phyloP scores from a whole-genome alignment of 2,888 invertebrate species.

The Odontocerum albicorne region DNA sequence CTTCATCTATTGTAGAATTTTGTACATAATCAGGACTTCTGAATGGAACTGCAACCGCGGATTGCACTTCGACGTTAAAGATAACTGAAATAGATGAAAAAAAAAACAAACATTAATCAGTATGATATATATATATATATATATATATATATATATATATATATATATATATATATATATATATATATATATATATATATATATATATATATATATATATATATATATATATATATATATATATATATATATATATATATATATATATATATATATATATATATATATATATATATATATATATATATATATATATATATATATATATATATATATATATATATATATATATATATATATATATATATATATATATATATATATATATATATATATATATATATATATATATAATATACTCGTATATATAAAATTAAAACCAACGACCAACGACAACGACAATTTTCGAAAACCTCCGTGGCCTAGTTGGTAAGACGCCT shows the following conservation, averaged over 20 bases:
- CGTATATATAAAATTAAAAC: background rate
- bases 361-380: background rate
- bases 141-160: too few species aligned
- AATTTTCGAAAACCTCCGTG: too few species aligned
- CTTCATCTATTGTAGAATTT: conserved; percentile 1
- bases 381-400: background rate
- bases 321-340: background rate
- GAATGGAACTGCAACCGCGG: conserved; percentile 1
- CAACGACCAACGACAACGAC: too few species aligned
- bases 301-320: background rate
- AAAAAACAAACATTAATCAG: too few species aligned
- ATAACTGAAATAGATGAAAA: too few species aligned
- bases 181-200: background rate
- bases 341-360: background rate
- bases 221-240: background rate
- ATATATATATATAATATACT: too few species aligned
- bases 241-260: background rate
- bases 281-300: background rate
- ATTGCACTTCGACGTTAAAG: too few species aligned
- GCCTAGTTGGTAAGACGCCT: too few species aligned
- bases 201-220: background rate
- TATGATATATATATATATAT: too few species aligned
- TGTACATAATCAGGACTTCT: conserved; percentile 1
- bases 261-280: background rate
- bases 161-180: background rate